A percentile compares a stretch with the other conserved stretches of the same genome.
Evolutionary conservation across 2,888 invertebrate genomes (phyloP).

Genomic region (Graphium colonna): DNA sequence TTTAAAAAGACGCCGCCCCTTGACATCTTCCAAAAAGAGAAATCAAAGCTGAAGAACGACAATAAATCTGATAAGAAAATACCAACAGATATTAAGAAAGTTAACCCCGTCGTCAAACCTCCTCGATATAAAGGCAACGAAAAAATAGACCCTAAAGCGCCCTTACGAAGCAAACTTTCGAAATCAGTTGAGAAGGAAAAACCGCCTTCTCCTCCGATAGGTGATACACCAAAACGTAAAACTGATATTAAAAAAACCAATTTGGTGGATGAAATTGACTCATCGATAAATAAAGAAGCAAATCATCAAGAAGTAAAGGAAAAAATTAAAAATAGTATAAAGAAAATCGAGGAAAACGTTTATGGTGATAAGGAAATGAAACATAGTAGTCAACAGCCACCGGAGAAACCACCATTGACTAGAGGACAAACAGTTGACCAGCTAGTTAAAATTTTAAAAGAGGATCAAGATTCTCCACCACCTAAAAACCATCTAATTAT

Average conservation of each 20-base stretch:
- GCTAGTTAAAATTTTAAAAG: conserved; percentile 86
- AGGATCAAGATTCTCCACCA: conserved; percentile 84
- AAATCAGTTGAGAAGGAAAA: conserved; percentile 59
- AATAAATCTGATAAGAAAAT: conserved; percentile 40
- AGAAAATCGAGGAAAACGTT: conserved; percentile 71
- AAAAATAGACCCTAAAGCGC: conserved; percentile 66
- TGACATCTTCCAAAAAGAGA: conserved; percentile 61
- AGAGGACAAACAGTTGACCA: too few relatives aligned
- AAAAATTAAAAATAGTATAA: conserved; percentile 73
- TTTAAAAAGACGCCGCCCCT: conserved; percentile 75
- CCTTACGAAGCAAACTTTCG: conserved; percentile 56
- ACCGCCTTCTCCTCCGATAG: conserved; percentile 57
- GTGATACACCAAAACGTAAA: conserved; percentile 67
- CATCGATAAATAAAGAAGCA: conserved; percentile 42
- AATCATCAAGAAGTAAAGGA: conserved; percentile 60
- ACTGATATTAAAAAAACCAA: conserved; percentile 58
- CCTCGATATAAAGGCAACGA: conserved; percentile 63
- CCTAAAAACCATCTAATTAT: conserved; percentile 83
- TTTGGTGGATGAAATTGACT: conserved; percentile 65
- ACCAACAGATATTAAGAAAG: conserved; percentile 57
- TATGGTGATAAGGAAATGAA: conserved; percentile 82
- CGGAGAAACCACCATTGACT: conserved; percentile 84
- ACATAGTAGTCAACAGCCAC: conserved; percentile 86
- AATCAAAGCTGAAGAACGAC: conserved; percentile 49
- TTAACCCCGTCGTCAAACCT: conserved; percentile 71